phyloP scores from a whole-genome alignment of 2,888 invertebrate species.

The Neocrepidodera transversa region DNA sequence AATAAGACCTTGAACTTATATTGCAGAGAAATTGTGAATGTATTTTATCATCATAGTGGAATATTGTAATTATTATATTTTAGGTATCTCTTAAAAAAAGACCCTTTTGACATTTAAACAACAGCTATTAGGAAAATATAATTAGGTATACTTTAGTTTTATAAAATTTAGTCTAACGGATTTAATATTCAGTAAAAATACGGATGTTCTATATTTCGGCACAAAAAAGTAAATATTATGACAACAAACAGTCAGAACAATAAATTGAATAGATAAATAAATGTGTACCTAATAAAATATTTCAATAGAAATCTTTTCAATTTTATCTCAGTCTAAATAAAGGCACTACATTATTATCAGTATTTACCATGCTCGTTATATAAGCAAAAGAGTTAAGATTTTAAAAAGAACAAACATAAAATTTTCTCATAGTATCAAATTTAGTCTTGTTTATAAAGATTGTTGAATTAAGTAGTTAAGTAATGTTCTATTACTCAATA shows the following conservation, averaged over 20 bases:
- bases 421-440: background rate
- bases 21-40: too few relatives aligned
- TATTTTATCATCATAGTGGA: too few relatives aligned
- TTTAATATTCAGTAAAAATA: too few relatives aligned
- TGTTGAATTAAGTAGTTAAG: background rate
- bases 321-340: constrained; percentile 7
- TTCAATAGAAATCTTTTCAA: background rate
- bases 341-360: background rate
- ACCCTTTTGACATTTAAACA: too few relatives aligned
- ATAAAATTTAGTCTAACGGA: too few relatives aligned
- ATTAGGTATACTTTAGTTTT: too few relatives aligned
- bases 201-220: background rate
- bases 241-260: constrained; percentile 12
- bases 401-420: background rate
- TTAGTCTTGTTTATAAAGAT: background rate
- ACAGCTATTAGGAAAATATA: too few relatives aligned
- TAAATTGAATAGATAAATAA: constrained; percentile 8
- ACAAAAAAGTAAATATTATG: constrained; percentile 13
- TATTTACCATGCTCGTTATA: background rate
- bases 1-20: too few relatives aligned
- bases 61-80: too few relatives aligned
- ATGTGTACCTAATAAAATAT: background rate
- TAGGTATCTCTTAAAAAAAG: too few relatives aligned
- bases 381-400: background rate
- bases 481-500: background rate